A percentile compares a stretch with the other conserved stretches of the same genome.
phyloP scores from a whole-genome alignment of 2,888 invertebrate genomes.

The Protophormia terraenovae region DNA sequence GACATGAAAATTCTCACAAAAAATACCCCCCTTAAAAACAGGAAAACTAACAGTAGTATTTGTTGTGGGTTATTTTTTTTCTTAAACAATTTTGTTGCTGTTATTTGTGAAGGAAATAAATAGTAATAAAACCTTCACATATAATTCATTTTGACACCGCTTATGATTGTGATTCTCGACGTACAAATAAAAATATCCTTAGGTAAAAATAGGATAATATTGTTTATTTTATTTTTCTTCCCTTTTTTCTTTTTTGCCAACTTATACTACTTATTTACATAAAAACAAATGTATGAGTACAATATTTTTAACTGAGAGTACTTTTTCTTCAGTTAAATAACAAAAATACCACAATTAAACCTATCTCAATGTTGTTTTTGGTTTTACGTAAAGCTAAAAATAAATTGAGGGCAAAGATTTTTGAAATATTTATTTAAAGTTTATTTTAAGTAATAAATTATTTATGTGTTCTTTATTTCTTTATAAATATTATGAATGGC shows the following conservation, averaged over 20 bases:
- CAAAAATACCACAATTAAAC: slow-evolving; percentile 3
- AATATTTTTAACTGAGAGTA: not conserved
- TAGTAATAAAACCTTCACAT: slow-evolving; percentile 59
- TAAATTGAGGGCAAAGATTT: not conserved
- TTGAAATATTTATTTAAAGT: not conserved
- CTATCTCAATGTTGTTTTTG: slow-evolving; percentile 36
- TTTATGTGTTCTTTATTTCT: not conserved
- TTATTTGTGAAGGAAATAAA: slow-evolving; percentile 22
- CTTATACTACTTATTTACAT: not conserved
- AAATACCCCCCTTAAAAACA: too few species aligned
- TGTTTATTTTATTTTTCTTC: not conserved
- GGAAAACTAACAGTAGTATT: not conserved
- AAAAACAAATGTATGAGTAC: not conserved
- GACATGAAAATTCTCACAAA: not conserved
- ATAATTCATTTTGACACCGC: slow-evolving; percentile 55
- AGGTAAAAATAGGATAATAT: slow-evolving; percentile 32
- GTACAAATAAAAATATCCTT: slow-evolving; percentile 52
- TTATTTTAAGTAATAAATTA: not conserved
- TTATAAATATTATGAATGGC: not conserved
- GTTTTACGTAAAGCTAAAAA: not conserved
- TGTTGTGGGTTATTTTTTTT: not conserved
- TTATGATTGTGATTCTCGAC: slow-evolving; percentile 44
- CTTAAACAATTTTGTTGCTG: not conserved
- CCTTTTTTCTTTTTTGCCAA: not conserved
- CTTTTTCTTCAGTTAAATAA: not conserved